Base-by-base conservation (phyloP, 2,888 invertebrate species). In the Lumbricus terrestris region DNA sequence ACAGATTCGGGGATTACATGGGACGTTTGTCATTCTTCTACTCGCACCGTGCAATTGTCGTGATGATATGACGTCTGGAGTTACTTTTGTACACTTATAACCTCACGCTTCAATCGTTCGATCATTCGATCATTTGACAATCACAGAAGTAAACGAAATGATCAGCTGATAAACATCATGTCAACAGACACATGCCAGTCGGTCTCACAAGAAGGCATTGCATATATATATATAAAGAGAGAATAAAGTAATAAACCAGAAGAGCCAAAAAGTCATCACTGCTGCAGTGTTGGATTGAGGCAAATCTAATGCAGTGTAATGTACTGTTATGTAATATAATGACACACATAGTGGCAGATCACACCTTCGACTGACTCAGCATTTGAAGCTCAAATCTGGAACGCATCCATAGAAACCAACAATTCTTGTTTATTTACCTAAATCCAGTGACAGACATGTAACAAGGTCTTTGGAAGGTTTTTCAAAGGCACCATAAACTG, bases 51-150 rank as follows among this genome's bases (percentile, higher is more conserved):
- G 69, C 29, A n/a, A 69, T n/a, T 69, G 69, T 69, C 29, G 16
- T n/a, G n/a, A 69, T 6, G n/a, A 69, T 69, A 69, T 69, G 69
- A 69, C 69, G 13, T 5, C 69, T n/a, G 69, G 29, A 69, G 69
- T 69, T 6, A n/a, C 69, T 69, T n/a, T n/a, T 69, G 69, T 69
- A 69, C 69, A 69, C 69, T 11, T n/a, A n/a, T n/a, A 29, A 69
- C n/a, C 69, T 69, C n/a, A n/a, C n/a, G 69, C 13, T 11, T 8
- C n/a, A n/a, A n/a, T n/a, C n/a, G n/a, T 69, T 69, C 69, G 69
- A 69, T 69, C n/a, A n/a, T 69, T 69, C 69, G 69, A 69, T 69
- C n/a, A n/a, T 69, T 69, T n/a, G 69, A n/a, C 69, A 69, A n/a
- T n/a, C 69, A 13, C 29, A 69, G 69, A 69, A 69, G n/a, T 69